Evolutionary conservation across 2,888 invertebrate species (phyloP), one percentile per base, ranked within the genome.

Genomic region (Venusia cambrica): DNA sequence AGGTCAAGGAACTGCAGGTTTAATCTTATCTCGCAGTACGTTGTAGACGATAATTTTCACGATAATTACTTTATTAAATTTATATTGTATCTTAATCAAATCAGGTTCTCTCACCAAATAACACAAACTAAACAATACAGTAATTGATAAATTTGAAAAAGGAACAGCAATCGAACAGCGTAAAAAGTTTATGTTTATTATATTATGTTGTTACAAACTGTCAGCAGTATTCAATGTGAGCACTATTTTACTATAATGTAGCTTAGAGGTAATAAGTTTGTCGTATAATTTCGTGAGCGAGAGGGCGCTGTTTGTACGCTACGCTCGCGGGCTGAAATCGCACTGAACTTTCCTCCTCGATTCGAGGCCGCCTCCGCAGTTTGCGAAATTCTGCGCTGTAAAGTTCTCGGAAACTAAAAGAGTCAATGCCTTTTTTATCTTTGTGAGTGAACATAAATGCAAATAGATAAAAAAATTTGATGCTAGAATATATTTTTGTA

Each of bases 291-390:
- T 41, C 49, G 51, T 26, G 22, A 27, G 35, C 31, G 38, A 38
- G 19, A 25, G 36, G 54, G 53, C 54, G 29, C 28, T 28, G 41
- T 34, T 31, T 55, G 70, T 68, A 61, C 62, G 58, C 51, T 46
- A 54, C 52, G 54, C 38, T 30, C 58, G 66, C 54, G 50, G 29
- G 64, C 56, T 59, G 51, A 50, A 33, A 53, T 49, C 48, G 41
- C 54, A 66, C 62, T 64, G 69, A 64, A 51, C 47, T 50, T 35
- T 46, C 25, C 24, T 20, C 31, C 19, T 2, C 24, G 38, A 18
- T 5, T 16, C 33, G 32, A 22, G 14, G 19, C 33, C 10, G 27
- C 28, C 32, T 24, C 20, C 42, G 38, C 25, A 45, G 43, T 36
- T 51, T 54, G 52, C 45, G 39, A 46, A 53, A 57, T 51, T 43